Evolutionary conservation across 2,113 vertebrate genomes (phyloP), one percentile per base, ranked within the genome.

Genomic region (Colinus virginianus): DNA sequence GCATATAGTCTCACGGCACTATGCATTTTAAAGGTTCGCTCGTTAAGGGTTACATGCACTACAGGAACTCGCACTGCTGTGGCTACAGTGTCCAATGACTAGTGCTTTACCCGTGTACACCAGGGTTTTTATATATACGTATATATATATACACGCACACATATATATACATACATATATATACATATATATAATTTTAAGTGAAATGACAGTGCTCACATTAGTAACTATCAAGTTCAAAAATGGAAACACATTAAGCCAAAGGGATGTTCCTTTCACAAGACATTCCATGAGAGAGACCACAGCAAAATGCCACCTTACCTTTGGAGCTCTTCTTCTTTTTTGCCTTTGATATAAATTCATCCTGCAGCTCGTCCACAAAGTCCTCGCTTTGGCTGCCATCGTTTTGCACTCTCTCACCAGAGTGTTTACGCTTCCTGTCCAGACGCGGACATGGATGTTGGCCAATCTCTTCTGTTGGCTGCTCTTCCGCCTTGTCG

Each of bases 351-450:
- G 97, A 94, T 36, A 96, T 34, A 84, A 97, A 93, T 81, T 98
- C 97, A 17, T 98, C 98, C 55, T 96, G 94, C 46, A 97, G 95
- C 17, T 97, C 96, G 69, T 98, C 98, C 85, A 81, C 93, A 56
- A 96, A 75, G 56, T 79, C 95, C 90, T 98, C 98, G 3, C 94
- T 88, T 94, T 95, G 97, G 92, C 90, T 97, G 87, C 96, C 96
- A 88, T 98, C 98, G 79, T 96, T 97, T 88, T 97, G 97, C 81
- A 96, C 90, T 84, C 91, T 95, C 71, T 98, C 97, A 84, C 96
- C 97, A 94, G 97, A 95, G 89, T 97, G 96, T 89, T 97, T 98
- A 82, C 98, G 98, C 89, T 99, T 99, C 95, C 98, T 97, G 82
- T 97, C 94, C 86, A 97, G 92, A 92, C 96, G 97, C 80, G 97